A percentile compares a stretch with the other conserved stretches of the same genome.
These are phyloP conservation scores for Drosophila buzzatii DNA, from an alignment of 2,888 invertebrate species.

Conservation along the genomic window DNA sequence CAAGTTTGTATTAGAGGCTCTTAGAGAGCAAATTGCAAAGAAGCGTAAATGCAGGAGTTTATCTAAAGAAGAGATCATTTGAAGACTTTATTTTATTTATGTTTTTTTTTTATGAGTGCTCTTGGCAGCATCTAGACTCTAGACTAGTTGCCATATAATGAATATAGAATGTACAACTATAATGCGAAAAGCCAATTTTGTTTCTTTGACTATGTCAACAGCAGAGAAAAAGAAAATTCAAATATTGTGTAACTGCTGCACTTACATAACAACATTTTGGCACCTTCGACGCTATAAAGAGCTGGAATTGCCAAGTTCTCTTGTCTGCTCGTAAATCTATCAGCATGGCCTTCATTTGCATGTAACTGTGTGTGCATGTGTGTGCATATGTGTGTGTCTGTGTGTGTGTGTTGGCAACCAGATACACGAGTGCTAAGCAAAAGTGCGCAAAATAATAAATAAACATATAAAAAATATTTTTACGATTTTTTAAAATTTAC, in stretches of 20 bases:
- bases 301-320: conserved; percentile 9
- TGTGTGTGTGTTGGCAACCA: conserved; percentile 1
- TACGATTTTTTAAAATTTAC: conserved; percentile 5
- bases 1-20: not conserved
- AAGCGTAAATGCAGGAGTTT: not conserved
- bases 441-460: conserved; percentile 18
- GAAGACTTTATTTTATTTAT: not conserved
- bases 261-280: conserved; percentile 9
- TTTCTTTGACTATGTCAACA: not conserved
- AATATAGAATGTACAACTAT: not conserved
- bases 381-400: not conserved
- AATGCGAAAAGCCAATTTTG: not conserved
- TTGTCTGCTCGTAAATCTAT: conserved; percentile 14
- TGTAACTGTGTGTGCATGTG: not conserved
- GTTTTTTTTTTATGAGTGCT: too few species aligned
- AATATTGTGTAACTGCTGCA: conserved; percentile 1
- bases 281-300: conserved; percentile 13
- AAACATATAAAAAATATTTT: conserved; percentile 21
- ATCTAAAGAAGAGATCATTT: not conserved
- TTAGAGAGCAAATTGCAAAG: not conserved
- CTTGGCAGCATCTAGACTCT: not conserved
- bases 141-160: too few species aligned
- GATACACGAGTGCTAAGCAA: conserved; percentile 11
- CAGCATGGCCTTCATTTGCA: not conserved
- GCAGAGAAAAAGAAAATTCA: not conserved